These are phyloP conservation scores for Aeoliscus strigatus DNA, from an alignment of 2,797 vertebrate genomes.

Conservation along the genomic window DNA sequence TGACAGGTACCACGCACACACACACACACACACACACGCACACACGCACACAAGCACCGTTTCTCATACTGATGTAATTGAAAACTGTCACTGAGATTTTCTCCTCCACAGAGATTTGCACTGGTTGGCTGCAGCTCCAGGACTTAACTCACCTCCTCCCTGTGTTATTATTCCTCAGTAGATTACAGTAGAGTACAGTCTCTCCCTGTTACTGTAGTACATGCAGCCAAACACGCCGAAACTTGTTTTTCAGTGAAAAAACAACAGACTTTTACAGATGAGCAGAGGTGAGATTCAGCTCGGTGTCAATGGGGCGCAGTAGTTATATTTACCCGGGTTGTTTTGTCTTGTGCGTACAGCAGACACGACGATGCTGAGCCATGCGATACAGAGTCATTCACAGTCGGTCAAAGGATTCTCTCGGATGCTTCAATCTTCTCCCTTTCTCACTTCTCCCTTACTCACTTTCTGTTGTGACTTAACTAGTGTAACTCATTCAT, in stretches of 20 bases:
- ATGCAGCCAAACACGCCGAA: too few species aligned
- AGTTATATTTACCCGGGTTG: slow-evolving; percentile 12
- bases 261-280: too few species aligned
- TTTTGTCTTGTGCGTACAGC: slow-evolving; percentile 5
- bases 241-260: too few species aligned
- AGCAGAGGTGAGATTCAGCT: too few species aligned
- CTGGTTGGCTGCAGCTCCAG: slow-evolving; percentile 39
- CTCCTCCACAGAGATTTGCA: slow-evolving; percentile 51
- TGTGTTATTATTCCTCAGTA: too few species aligned
- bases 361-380: slow-evolving; percentile 9
- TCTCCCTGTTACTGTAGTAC: slow-evolving; percentile 16
- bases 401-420: slow-evolving; percentile 21
- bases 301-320: too few species aligned
- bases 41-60: slow-evolving; percentile 6
- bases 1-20: slow-evolving; percentile 36
- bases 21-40: slow-evolving; percentile 10
- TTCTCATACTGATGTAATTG: slow-evolving; percentile 47
- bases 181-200: too few species aligned
- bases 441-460: too few species aligned
- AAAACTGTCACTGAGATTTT: slow-evolving; percentile 58
- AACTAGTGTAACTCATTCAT: slow-evolving; percentile 61
- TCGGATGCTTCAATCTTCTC: slow-evolving; percentile 30
- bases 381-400: slow-evolving; percentile 26
- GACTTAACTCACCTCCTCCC: slow-evolving; percentile 44
- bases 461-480: slow-evolving; percentile 36